Base-by-base conservation (phyloP, 1,140 invertebrate species). In the Drosophila sulfurigaster region DNA sequence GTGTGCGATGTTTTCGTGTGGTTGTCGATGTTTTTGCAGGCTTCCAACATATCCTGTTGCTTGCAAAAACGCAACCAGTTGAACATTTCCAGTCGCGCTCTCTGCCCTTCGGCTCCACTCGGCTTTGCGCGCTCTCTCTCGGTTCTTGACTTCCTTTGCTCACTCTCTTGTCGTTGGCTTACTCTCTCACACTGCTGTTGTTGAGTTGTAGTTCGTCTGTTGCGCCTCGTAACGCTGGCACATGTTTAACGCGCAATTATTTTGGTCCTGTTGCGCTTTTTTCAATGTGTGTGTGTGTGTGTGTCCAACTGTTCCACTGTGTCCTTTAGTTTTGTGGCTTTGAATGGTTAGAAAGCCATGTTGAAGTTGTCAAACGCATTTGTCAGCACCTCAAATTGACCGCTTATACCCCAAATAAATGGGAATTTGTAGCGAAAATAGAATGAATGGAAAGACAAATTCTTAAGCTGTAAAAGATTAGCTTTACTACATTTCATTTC, bases 181-280 rank as follows among this genome's bases (percentile, higher is more conserved):
- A 15, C 6, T 82, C 74, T 56, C 52, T 57, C n/a, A 71, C 15
- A 51, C 16, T 68, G 15, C 7, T 15, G 10, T 57, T 25, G 57
- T 57, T 15, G 57, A 48, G 41, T 65, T 11, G 58, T 43, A 35
- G 5, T 15, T 51, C 71, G 77, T 67, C 77, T 80, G 77, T 79
- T 75, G 85, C 83, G 69, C 63, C 51, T 78, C 54, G 68, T 45
- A 46, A 46, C 45, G 56, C 48, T 85, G 85, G 86, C 81, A 89
- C 81, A 89, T 90, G 85, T 89, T 89, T 90, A 89, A 89, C 81
- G 85, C 86, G 85, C 81, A 90, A 89, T 89, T 89, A 89, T 89
- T 85, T 85, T 89, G 78, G 86, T 89, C 85, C 85, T 89, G 85
- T 89, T 89, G 85, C 85, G 85, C 85, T 86, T 89, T 89, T 90